A percentile compares a stretch with the other conserved stretches of the same genome.
Conservation (phyloP, 1,140 invertebrate species). For the Alviniconcha marisindica region DNA sequence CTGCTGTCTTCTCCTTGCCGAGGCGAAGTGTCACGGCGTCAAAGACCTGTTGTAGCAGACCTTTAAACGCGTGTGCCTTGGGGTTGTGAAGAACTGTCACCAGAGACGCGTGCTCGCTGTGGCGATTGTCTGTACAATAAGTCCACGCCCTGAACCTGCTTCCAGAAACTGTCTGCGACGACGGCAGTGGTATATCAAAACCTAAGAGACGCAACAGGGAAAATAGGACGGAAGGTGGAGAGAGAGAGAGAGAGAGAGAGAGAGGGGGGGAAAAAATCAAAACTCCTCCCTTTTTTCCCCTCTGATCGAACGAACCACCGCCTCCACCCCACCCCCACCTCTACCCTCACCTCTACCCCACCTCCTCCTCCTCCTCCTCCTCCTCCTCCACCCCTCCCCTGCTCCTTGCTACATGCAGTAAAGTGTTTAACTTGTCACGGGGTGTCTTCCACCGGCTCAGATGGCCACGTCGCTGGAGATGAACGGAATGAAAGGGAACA, state of each 20-base stretch:
- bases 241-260: too few relatives aligned
- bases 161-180: too few relatives aligned
- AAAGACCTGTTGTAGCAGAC: too few relatives aligned
- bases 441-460: slow-evolving; percentile 38
- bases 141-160: too few relatives aligned
- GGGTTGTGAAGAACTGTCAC: too few relatives aligned
- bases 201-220: not conserved
- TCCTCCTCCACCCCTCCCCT: not conserved
- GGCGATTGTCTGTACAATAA: too few relatives aligned
- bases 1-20: not conserved
- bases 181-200: too few relatives aligned
- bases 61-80: too few relatives aligned
- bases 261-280: not conserved
- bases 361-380: not conserved
- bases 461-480: slow-evolving; percentile 68
- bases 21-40: not conserved
- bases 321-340: too few relatives aligned
- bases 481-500: slow-evolving; percentile 62
- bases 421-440: slow-evolving; percentile 1
- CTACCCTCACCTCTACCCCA: not conserved
- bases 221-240: too few relatives aligned
- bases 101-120: too few relatives aligned
- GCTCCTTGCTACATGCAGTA: not conserved
- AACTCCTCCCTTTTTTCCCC: not conserved
- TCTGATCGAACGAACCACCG: not conserved